These are phyloP conservation scores for Triops cancriformis DNA, from an alignment of 1,140 invertebrate genomes.

Conservation along the genomic window DNA sequence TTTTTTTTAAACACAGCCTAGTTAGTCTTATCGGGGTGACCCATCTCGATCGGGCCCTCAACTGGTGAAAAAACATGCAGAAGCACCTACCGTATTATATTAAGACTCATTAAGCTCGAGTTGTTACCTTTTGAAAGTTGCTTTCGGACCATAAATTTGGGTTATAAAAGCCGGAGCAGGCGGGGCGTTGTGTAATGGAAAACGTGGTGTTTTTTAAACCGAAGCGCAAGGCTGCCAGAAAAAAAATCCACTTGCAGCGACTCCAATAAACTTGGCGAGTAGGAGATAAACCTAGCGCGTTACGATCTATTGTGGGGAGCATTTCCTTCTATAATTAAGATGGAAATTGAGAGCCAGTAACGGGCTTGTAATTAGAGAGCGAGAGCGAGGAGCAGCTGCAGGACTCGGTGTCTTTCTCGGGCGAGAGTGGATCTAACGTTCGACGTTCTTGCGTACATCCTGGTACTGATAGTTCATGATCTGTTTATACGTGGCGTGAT, in stretches of 20 bases:
- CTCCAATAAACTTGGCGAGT: neutral
- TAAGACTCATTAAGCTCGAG: neutral
- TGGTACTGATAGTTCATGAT: conserved; percentile 10
- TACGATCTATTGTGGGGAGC: conserved; percentile 2
- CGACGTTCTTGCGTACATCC: neutral
- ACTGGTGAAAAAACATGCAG: neutral
- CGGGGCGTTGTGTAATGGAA: neutral
- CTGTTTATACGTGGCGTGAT: conserved; percentile 6
- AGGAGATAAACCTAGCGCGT: neutral
- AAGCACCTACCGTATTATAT: conserved; percentile 14
- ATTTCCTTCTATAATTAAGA: neutral
- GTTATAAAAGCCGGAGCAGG: neutral
- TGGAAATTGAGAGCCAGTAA: conserved; percentile 3
- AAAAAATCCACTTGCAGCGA: neutral
- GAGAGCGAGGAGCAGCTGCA: neutral
- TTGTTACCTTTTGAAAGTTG: neutral
- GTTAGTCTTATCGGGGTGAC: neutral
- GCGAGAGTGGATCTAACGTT: neutral
- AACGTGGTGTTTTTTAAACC: neutral
- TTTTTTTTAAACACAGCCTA: conserved; percentile 10
- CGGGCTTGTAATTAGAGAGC: neutral
- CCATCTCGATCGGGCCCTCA: neutral
- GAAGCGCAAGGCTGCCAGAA: neutral
- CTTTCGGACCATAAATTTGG: neutral
- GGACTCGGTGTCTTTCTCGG: neutral